Evolutionary conservation across 2,888 invertebrate species (phyloP), one percentile per base, ranked within the genome.

Genomic region (Carterocephalus palaemon): DNA sequence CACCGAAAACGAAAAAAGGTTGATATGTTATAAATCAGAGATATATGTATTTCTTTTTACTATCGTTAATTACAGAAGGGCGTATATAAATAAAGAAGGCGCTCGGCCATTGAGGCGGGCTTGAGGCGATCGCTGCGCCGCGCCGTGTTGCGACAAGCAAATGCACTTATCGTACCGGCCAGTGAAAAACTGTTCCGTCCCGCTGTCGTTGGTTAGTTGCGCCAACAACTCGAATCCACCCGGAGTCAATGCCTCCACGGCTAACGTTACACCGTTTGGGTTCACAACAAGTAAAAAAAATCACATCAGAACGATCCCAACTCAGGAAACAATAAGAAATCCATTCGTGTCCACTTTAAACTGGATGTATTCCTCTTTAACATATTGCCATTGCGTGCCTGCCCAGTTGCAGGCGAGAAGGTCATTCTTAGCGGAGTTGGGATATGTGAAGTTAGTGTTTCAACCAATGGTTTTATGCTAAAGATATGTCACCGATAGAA

Each of bases 91-190:
- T 83, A 82, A 80, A 79, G 76, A 72, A 75, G 29, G 43, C 67
- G 71, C 66, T 68, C 75, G 72, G 64, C 75, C 78, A 79, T 76
- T 72, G 75, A 76, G 74, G 72, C 80, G 73, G 74, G 62, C 64
- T 64, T 66, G 71, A 70, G 65, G 70, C 75, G 78, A 71, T 70
- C 80, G 60, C 80, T 67, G 72, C 74, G 75, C 64, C 77, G 77
- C 75, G 82, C 72, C 84, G 65, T 77, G 85, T 79, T 67, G 74
- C 73, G 75, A 88, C 87, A 87, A 86, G 87, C 78, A 86, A 88
- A 88, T 83, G 87, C 87, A 88, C 87, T 88, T 88, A 88, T 83
- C 82, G 83, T 70, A 75, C 78, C 71, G 78, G 74, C 72, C 77
- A 73, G 80, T 81, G 82, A 83, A 81, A 82, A 84, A 83, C 79